Percentiles rank a stretch among this genome's conserved stretches.
These are phyloP conservation scores for Helicoverpa assulta DNA, from an alignment of 2,888 invertebrate species.

Conservation along the genomic window DNA sequence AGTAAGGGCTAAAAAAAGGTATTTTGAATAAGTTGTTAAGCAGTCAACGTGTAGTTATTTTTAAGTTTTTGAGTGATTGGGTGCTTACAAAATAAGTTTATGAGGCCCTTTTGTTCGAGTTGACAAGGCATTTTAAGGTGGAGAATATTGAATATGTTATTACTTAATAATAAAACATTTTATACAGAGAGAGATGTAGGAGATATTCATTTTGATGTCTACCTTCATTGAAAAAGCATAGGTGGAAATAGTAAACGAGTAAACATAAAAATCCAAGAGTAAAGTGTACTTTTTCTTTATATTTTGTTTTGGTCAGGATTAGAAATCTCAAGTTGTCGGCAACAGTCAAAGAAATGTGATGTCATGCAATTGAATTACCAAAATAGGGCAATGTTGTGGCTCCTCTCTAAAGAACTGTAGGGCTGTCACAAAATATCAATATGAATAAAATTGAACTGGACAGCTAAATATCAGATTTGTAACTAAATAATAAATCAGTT, in stretches of 20 bases:
- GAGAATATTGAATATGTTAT: not conserved
- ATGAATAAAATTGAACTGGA: not conserved
- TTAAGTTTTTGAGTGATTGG: not conserved
- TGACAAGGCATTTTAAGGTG: not conserved
- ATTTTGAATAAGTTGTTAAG: conserved; percentile 52
- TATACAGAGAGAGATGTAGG: too few species aligned
- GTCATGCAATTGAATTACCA: conserved; percentile 75
- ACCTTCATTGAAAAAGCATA: too few species aligned
- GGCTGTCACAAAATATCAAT: conserved; percentile 44
- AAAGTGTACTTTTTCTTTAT: too few species aligned
- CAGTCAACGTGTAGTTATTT: not conserved
- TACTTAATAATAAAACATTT: too few species aligned
- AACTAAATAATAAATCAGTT: not conserved
- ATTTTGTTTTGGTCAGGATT: not conserved
- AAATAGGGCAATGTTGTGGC: conserved; percentile 50
- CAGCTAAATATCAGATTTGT: too few species aligned
- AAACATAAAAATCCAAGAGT: too few species aligned
- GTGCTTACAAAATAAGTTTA: not conserved
- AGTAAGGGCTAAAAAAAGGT: conserved; percentile 52
- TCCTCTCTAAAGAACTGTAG: conserved; percentile 44
- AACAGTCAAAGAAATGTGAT: conserved; percentile 66
- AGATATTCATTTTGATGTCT: too few species aligned
- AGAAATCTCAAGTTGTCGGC: conserved; percentile 54
- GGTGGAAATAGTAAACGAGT: too few species aligned
- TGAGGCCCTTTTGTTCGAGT: too few species aligned